Base-by-base conservation (phyloP, 2,888 invertebrate species). In the Caenorhabditis panamensis region DNA sequence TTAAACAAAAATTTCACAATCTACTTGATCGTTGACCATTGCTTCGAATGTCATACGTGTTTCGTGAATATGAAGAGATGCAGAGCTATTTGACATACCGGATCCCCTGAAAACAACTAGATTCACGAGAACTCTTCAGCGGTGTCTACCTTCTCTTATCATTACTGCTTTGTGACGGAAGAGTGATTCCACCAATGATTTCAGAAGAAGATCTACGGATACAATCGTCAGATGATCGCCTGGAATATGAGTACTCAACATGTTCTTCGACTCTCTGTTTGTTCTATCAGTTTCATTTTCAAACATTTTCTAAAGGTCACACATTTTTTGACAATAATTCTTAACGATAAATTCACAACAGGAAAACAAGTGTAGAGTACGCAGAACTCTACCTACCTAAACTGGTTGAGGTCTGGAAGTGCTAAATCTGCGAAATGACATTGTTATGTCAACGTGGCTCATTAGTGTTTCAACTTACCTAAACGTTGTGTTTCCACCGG, bases 71-170 rank as follows among this genome's bases (percentile, higher is more conserved):
- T 88, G 88, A 4, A 90, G 86, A 16, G 89, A 89, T 9, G 90
- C 90, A 4, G 89, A 89, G 41, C 85, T 85, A 80, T 89, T 90
- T 73, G 88, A 88, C 90, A 90, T 90, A 13, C 84, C 87, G 24
- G 89, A 89, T 8, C 89, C 89, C 63, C 90, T 85, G 78, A 44
- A 82, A 77, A 31, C 22, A 26, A 16, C n/a, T n/a, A n/a, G n/a
- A n/a, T n/a, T n/a, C n/a, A n/a, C n/a, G n/a, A n/a, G n/a, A n/a
- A n/a, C n/a, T n/a, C n/a, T n/a, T n/a, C n/a, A n/a, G n/a, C n/a
- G n/a, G n/a, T n/a, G n/a, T 36, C 36, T 36, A 82, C 82, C 84
- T 72, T 78, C 83, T 54, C 41, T 79, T 82, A 59, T 85, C 82
- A 62, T 84, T 85, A 44, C 82, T 64, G 62, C 81, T 82, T 28